Base-by-base conservation (phyloP, 1,140 invertebrate genomes). In the Cryptotermes secundus region DNA sequence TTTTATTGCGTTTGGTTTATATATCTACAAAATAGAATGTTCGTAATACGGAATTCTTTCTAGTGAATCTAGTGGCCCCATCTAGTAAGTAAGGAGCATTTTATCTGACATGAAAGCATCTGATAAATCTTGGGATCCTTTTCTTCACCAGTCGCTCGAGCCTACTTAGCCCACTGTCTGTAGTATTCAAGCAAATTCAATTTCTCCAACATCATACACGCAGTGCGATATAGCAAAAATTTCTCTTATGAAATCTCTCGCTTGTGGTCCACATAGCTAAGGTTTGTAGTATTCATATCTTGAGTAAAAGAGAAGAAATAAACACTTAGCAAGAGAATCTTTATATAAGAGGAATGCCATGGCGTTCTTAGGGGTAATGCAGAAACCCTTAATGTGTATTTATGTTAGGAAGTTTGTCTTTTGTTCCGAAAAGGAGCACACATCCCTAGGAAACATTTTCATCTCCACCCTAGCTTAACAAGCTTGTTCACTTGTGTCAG, bases 371-470 rank as follows among this genome's bases (percentile, higher is more conserved):
- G 31, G 26, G 53, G 1, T 72, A 72, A 72, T 72, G 59, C 26
- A n/a, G 59, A 16, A n/a, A 31, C n/a, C 59, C 26, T 31, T 72
- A 72, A 31, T 72, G 59, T 72, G 59, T 72, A 16, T 59, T 59
- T 59, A 59, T 59, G 53, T 59, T 59, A 59, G 24, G 53, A 72
- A 72, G 59, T 72, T 72, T 72, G 59, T 72, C 26, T 72, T 72
- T 72, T 31, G n/a, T 72, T n/a, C 59, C 31, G 31, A 26, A 31
- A 72, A 26, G 7, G 26, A 31, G 59, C 7, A 31, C 26, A 72
- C 14, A 31, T 72, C 59, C 59, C 0, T 72, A 72, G 26, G 31
- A 72, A 72, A 72, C 26, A 72, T n/a, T 72, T 72, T 31, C 59
- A 31, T 72, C 26, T 72, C 14, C 14, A 26, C 14, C n/a, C 59